A percentile compares a stretch with the other conserved stretches of the same genome.
phyloP scores from a whole-genome alignment of 1,140 invertebrate species.

The Antheraea pernyi region DNA sequence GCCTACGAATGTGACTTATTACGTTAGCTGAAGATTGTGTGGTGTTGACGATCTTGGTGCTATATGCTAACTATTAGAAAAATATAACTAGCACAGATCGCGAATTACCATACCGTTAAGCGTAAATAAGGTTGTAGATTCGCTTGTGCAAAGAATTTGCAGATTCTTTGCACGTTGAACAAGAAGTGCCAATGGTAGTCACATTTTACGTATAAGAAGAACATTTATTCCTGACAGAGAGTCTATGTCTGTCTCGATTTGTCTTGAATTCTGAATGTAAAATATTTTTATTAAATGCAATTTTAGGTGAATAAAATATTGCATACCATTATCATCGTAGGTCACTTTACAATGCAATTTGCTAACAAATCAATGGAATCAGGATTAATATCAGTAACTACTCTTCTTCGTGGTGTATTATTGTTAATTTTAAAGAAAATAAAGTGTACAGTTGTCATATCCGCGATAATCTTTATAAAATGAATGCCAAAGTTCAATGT shows the following conservation, averaged over 20 bases:
- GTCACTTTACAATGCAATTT: too few relatives aligned
- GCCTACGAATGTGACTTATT: slow-evolving; percentile 4
- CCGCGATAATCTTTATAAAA: slow-evolving; percentile 1
- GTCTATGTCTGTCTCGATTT: too few relatives aligned
- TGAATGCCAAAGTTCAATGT: slow-evolving; percentile 25
- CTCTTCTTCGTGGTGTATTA: background rate
- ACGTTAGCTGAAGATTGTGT: background rate
- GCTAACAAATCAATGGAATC: background rate
- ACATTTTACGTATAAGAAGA: too few relatives aligned
- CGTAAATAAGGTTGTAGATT: background rate
- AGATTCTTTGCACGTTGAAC: too few relatives aligned
- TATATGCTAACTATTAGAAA: background rate
- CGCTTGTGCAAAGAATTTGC: too few relatives aligned
- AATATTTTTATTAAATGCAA: too few relatives aligned
- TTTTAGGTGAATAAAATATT: too few relatives aligned
- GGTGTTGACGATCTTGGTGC: background rate
- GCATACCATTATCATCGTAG: too few relatives aligned
- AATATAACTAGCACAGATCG: background rate
- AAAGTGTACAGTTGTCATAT: background rate
- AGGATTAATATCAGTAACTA: background rate
- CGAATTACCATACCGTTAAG: background rate
- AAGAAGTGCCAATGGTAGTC: too few relatives aligned
- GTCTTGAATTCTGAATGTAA: too few relatives aligned
- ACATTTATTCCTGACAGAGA: too few relatives aligned
- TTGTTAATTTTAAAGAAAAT: background rate